phyloP scores from a whole-genome alignment of 1,140 invertebrate species.

The Trichogramma pretiosum region DNA sequence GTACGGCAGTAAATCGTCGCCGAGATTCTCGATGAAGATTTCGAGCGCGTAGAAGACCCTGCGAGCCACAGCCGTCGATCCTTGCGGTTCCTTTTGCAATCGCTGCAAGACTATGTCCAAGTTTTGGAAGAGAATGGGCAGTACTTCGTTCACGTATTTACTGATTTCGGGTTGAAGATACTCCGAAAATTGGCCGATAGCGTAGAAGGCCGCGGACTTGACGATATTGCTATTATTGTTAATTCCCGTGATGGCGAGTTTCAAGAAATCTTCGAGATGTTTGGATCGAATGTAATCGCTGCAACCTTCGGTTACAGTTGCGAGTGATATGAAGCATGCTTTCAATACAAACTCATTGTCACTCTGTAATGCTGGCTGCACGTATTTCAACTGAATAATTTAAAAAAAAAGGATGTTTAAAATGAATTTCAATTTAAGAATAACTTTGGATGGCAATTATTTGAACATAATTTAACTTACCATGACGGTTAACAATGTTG shows the following conservation, averaged over 20 bases:
- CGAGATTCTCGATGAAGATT: slow-evolving; percentile 71
- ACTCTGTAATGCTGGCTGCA: slow-evolving; percentile 55
- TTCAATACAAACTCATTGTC: slow-evolving; percentile 53
- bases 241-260: slow-evolving; percentile 63
- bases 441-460: background rate
- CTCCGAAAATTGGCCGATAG: slow-evolving; percentile 75
- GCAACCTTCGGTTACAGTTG: slow-evolving; percentile 72
- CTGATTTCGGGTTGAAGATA: slow-evolving; percentile 68
- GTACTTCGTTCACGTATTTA: slow-evolving; percentile 58
- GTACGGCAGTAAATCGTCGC: slow-evolving; percentile 61
- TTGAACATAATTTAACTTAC: background rate
- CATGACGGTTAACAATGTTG: slow-evolving; percentile 53
- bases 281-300: slow-evolving; percentile 64
- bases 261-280: slow-evolving; percentile 61
- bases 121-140: slow-evolving; percentile 68
- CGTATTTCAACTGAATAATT: slow-evolving; percentile 49
- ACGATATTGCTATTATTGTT: slow-evolving; percentile 53
- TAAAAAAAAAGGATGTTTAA: no score
- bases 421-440: slow-evolving; percentile 49
- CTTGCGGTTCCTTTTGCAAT: slow-evolving; percentile 47
- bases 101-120: slow-evolving; percentile 51
- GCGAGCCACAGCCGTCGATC: slow-evolving; percentile 55
- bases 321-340: slow-evolving; percentile 64
- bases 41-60: slow-evolving; percentile 79
- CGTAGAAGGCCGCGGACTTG: slow-evolving; percentile 68